Conservation (phyloP, 2,113 vertebrate species). For the Psephotus haematonotus region DNA sequence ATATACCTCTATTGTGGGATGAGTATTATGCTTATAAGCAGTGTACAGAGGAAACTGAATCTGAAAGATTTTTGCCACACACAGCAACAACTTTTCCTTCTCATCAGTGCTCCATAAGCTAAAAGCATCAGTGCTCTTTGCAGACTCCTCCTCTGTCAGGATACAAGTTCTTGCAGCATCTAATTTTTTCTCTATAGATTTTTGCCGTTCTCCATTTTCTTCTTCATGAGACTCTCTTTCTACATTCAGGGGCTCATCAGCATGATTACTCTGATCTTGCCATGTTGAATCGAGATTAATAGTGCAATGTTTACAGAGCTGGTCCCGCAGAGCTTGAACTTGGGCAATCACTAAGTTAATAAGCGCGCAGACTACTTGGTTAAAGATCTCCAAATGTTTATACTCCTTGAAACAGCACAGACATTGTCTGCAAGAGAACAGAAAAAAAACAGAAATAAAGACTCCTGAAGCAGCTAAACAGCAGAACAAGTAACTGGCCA, state of each 20-base stretch:
- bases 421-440: constrained; percentile 87
- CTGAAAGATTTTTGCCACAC: constrained; percentile 99
- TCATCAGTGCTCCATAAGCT: constrained; percentile 95
- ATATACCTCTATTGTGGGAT: constrained; percentile 97
- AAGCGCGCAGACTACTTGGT: constrained; percentile 98
- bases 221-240: constrained; percentile 89
- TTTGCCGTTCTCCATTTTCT: constrained; percentile 73
- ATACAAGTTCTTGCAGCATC: constrained; percentile 70
- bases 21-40: constrained; percentile 99
- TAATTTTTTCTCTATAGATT: constrained; percentile 72
- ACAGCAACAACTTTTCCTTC: constrained; percentile 94
- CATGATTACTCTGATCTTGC: constrained; percentile 80
- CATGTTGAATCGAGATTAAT: constrained; percentile 80
- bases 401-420: constrained; percentile 99
- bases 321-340: constrained; percentile 86
- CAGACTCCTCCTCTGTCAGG: constrained; percentile 69
- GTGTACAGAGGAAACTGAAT: constrained; percentile 99
- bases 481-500: not conserved
- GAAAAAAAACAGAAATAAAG: not conserved
- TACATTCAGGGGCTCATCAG: constrained; percentile 88
- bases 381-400: constrained; percentile 99
- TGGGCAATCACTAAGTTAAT: constrained; percentile 98
- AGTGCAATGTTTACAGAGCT: constrained; percentile 85
- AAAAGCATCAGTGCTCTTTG: constrained; percentile 82
- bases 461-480: not conserved